A percentile compares a stretch with the other conserved stretches of the same genome.
These are phyloP conservation scores for Ectropis crepuscularia DNA, from an alignment of 2,888 invertebrate genomes.

Conservation along the genomic window DNA sequence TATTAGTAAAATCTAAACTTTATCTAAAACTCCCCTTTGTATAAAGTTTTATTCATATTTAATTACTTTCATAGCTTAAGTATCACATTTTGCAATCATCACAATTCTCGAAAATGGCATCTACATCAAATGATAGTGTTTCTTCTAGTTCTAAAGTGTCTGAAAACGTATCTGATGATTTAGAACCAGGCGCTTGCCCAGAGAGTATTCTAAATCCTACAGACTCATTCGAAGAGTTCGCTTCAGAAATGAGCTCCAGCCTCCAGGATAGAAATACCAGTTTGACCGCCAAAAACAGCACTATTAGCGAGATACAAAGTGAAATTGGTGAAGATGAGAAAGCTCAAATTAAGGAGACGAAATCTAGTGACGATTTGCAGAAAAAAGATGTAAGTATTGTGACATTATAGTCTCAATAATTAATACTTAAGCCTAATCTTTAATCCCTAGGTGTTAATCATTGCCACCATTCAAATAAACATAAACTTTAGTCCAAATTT, in stretches of 20 bases:
- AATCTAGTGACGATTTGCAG: constrained; percentile 73
- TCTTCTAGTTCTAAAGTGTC: constrained; percentile 46
- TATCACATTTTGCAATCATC: no score
- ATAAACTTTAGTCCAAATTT: no score
- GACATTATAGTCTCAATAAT: neutral
- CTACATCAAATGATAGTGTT: constrained; percentile 67
- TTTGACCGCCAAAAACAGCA: constrained; percentile 82
- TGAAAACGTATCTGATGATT: constrained; percentile 58
- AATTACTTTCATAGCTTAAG: neutral
- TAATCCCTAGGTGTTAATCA: neutral
- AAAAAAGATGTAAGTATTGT: constrained; percentile 66
- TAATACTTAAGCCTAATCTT: neutral
- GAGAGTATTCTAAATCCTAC: constrained; percentile 90
- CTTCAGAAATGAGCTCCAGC: constrained; percentile 86
- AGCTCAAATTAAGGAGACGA: constrained; percentile 60
- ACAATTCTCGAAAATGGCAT: constrained; percentile 63
- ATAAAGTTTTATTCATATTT: neutral
- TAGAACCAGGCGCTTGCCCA: constrained; percentile 76
- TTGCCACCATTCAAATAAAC: no score
- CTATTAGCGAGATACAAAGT: constrained; percentile 85
- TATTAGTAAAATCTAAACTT: no score
- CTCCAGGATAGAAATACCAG: constrained; percentile 81
- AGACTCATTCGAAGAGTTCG: constrained; percentile 89
- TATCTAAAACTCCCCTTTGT: constrained; percentile 2
- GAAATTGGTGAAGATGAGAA: constrained; percentile 74